Conservation (phyloP, 2,888 invertebrate species). For the Molanna angustata region DNA sequence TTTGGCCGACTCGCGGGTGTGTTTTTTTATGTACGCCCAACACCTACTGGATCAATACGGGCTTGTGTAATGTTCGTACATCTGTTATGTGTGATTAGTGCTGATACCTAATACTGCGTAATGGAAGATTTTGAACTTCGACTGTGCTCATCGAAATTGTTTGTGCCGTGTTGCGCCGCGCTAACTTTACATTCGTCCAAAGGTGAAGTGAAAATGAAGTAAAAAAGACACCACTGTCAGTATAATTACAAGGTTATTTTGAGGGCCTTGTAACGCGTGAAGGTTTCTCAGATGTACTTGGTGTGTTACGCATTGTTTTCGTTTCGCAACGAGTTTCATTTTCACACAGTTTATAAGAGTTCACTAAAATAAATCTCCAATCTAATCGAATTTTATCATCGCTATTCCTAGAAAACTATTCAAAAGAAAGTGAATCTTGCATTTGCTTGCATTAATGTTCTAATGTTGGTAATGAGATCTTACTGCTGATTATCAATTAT, state of each 20-base stretch:
- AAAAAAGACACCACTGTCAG: neutral
- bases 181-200: neutral
- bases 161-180: neutral
- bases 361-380: no score
- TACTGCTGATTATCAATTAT: neutral
- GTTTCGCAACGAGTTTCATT: conserved; percentile 14
- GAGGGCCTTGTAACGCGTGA: conserved; percentile 23
- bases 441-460: conserved; percentile 14
- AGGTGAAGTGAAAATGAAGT: conserved; percentile 1
- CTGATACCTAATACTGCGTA: neutral
- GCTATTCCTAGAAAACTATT: neutral
- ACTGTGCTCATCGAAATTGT: no score
- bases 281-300: conserved; percentile 15
- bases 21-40: conserved; percentile 2
- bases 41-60: conserved; percentile 18
- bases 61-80: conserved; percentile 20
- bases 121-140: no score
- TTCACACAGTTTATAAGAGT: conserved; percentile 7
- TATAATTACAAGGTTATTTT: conserved; percentile 24
- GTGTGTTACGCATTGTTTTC: conserved; percentile 21
- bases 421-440: conserved; percentile 21
- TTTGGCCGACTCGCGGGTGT: no score
- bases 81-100: conserved; percentile 8
- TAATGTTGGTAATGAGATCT: conserved; percentile 17
- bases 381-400: no score